A percentile compares a stretch with the other conserved stretches of the same genome.
Conservation (phyloP, 2,888 invertebrate species). For the Aricia artaxerxes region DNA sequence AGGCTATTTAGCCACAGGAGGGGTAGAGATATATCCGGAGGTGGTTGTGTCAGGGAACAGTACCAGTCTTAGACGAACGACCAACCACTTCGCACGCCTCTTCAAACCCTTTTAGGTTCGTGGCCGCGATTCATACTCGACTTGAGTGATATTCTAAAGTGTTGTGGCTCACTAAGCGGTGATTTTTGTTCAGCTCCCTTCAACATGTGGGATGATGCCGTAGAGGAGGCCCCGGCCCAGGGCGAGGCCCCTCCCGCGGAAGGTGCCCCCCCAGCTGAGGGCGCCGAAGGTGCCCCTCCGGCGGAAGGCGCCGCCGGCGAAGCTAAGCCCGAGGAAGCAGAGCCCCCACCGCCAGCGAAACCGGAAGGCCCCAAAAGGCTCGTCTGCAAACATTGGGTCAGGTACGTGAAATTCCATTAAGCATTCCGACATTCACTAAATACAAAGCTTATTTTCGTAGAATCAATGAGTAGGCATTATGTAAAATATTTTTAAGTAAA, state of each 20-base stretch:
- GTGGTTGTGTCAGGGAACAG: conserved; percentile 59
- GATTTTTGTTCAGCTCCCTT: conserved; percentile 65
- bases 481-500: too few species aligned
- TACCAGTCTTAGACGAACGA: conserved; percentile 72
- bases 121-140: conserved; percentile 30
- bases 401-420: conserved; percentile 64
- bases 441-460: too few species aligned
- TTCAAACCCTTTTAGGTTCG: conserved; percentile 63
- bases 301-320: conserved; percentile 51
- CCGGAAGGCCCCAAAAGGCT: conserved; percentile 83
- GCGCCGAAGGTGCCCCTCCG: conserved; percentile 46
- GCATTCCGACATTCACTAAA: neutral
- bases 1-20: conserved; percentile 57
- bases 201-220: conserved; percentile 81
- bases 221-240: conserved; percentile 64
- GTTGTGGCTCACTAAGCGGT: conserved; percentile 46
- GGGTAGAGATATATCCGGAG: conserved; percentile 77
- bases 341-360: conserved; percentile 67
- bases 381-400: conserved; percentile 91
- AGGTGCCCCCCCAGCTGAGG: conserved; percentile 44
- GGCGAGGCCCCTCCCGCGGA: conserved; percentile 49
- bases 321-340: conserved; percentile 68
- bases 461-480: too few species aligned
- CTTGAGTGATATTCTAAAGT: conserved; percentile 27
- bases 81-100: conserved; percentile 71